Evolutionary conservation across 2,113 vertebrate genomes (phyloP).

Genomic region (Callipepla californica): DNA sequence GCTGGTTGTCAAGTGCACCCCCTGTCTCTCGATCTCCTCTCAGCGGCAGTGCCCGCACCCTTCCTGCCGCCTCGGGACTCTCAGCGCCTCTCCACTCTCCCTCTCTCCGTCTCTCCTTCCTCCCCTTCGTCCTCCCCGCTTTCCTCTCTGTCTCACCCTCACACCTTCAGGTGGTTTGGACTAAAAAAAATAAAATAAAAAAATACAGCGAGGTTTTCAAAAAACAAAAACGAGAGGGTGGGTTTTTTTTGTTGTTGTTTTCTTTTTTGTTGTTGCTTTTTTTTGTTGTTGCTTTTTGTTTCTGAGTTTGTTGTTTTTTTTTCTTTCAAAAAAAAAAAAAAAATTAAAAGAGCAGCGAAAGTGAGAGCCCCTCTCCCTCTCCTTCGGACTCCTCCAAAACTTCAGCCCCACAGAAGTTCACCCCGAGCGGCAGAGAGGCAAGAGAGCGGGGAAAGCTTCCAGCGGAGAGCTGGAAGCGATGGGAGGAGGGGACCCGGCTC

Average conservation of each 20-base stretch:
- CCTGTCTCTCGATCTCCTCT: constrained; percentile 82
- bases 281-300: background rate
- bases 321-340: background rate
- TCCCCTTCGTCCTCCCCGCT: background rate
- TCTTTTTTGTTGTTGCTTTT: no score
- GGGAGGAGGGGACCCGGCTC: constrained; percentile 51
- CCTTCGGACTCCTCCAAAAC: constrained; percentile 13
- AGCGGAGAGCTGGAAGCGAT: constrained; percentile 15
- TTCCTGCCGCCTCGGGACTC: constrained; percentile 61
- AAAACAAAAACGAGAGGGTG: background rate
- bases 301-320: background rate
- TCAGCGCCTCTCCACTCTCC: constrained; percentile 19
- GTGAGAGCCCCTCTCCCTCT: background rate
- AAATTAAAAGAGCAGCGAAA: background rate
- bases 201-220: background rate
- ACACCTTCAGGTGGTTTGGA: background rate
- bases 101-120: background rate
- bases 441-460: background rate
- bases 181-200: background rate
- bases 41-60: constrained; percentile 79
- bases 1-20: constrained; percentile 83
- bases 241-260: background rate
- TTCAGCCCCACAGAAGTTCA: constrained; percentile 37
- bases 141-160: background rate
- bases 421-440: background rate